phyloP scores from a whole-genome alignment of 2,888 invertebrate genomes.

The Hyalella azteca region DNA sequence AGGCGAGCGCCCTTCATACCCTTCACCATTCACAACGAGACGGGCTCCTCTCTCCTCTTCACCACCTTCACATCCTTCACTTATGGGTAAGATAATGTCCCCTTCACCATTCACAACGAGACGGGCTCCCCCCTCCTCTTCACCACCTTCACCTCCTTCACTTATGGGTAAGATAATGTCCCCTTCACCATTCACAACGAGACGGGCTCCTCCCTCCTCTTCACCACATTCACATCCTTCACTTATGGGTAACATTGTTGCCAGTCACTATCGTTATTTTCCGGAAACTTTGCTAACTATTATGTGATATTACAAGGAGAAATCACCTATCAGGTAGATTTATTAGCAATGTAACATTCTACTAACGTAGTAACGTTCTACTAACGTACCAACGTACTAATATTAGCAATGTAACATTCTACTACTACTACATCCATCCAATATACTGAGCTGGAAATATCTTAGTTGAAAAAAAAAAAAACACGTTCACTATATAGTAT shows the following conservation, averaged over 20 bases:
- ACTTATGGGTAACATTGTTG: slow-evolving; percentile 42
- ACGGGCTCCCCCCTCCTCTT: slow-evolving; percentile 89
- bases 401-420: too few relatives aligned
- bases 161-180: slow-evolving; percentile 64
- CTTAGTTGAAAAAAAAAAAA: too few relatives aligned
- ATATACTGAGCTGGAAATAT: too few relatives aligned
- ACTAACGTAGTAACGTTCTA: too few relatives aligned
- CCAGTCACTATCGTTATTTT: too few relatives aligned
- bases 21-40: slow-evolving; percentile 89
- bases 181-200: slow-evolving; percentile 93
- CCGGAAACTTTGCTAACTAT: too few relatives aligned
- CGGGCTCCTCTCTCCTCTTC: slow-evolving; percentile 85
- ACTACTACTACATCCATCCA: too few relatives aligned
- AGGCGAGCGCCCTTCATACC: slow-evolving; percentile 91
- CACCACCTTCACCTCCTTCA: slow-evolving; percentile 69
- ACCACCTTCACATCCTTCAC: slow-evolving; percentile 69
- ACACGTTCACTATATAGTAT: too few relatives aligned
- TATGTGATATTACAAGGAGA: too few relatives aligned
- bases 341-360: too few relatives aligned
- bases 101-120: slow-evolving; percentile 90
- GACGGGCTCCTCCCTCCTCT: slow-evolving; percentile 86
- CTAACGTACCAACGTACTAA: too few relatives aligned
- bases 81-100: slow-evolving; percentile 68
- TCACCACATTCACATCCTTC: slow-evolving; percentile 71
- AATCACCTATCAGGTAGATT: too few relatives aligned